Base-by-base conservation (phyloP, 1,140 invertebrate species). In the Drosophila novamexicana region DNA sequence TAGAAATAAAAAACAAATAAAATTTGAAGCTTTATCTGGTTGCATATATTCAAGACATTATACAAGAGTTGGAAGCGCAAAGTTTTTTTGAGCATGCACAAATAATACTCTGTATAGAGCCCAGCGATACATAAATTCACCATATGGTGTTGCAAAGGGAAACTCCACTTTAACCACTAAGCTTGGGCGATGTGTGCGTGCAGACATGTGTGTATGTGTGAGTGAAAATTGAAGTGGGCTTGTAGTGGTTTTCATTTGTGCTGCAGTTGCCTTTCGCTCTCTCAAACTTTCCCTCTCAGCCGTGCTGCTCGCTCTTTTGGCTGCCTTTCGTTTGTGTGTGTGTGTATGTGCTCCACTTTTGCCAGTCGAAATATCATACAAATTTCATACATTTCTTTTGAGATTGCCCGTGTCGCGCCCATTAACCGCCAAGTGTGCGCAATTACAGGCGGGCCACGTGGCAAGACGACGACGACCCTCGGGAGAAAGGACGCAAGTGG, bases 341-440 rank as follows among this genome's bases (percentile, higher is more conserved):
- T 49, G 62, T 75, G 50, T 75, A 45, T 63, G 61, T 61, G 40
- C 65, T 85, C 82, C 82, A 82, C 82, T 85, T 86, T 86, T 78
- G 67, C 54, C 79, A 9, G 79, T 57, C 73, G 57, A 69, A 52
- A 67, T 54, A 63, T 63, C 79, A 77, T 85, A 85, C 82, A 85
- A 85, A 86, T 85, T 86, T 86, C 83, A 88, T 86, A 82, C 83
- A 88, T 75, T 82, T 88, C 82, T 88, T 78, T 82, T 77, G 65
- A 88, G 83, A 83, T 83, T 76, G 83, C 83, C 81, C 67, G 76
- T 88, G 83, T 88, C 83, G 83, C 65, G 71, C 75, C 79, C 82
- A 86, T 88, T 86, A 88, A 83, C 79, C 79, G 79, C 76, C 83
- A 86, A 86, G 83, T 86, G 83, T 74, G 76, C 76, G 69, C 83